Evolutionary conservation across 2,797 vertebrate species (phyloP).

Genomic region (Holocentrus rufus): DNA sequence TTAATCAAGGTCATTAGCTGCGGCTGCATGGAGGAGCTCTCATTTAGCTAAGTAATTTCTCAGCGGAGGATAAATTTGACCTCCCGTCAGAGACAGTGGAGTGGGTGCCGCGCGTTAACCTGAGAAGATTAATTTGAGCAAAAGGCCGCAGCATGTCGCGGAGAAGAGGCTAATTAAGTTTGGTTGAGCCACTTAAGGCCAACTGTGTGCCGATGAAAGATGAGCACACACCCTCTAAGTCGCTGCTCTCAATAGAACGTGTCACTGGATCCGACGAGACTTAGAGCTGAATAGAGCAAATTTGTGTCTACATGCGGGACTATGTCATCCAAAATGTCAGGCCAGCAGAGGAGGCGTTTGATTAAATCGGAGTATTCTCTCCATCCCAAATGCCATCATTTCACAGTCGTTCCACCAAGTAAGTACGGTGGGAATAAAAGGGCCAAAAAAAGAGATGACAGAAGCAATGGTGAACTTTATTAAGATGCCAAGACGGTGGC

Average conservation of each 20-base stretch:
- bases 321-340: constrained; percentile 2
- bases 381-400: not conserved
- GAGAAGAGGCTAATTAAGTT: constrained; percentile 72
- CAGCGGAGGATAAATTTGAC: constrained; percentile 66
- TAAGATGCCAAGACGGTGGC: constrained; percentile 16
- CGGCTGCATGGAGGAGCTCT: constrained; percentile 55
- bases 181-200: constrained; percentile 55
- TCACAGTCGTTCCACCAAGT: not conserved
- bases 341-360: not conserved
- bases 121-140: constrained; percentile 70
- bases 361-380: not conserved
- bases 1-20: constrained; percentile 77
- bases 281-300: constrained; percentile 26
- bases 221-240: constrained; percentile 27
- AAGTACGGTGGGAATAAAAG: not conserved
- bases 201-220: constrained; percentile 48
- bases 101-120: constrained; percentile 60
- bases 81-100: constrained; percentile 62
- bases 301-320: constrained; percentile 12
- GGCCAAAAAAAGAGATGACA: not conserved
- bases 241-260: not conserved
- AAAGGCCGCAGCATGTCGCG: constrained; percentile 45
- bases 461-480: constrained; percentile 31
- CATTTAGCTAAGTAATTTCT: constrained; percentile 76
- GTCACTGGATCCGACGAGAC: constrained; percentile 21